Evolutionary conservation across 1,140 invertebrate genomes (phyloP), one percentile per base, ranked within the genome.

Genomic region (Alviniconcha marisindica): DNA sequence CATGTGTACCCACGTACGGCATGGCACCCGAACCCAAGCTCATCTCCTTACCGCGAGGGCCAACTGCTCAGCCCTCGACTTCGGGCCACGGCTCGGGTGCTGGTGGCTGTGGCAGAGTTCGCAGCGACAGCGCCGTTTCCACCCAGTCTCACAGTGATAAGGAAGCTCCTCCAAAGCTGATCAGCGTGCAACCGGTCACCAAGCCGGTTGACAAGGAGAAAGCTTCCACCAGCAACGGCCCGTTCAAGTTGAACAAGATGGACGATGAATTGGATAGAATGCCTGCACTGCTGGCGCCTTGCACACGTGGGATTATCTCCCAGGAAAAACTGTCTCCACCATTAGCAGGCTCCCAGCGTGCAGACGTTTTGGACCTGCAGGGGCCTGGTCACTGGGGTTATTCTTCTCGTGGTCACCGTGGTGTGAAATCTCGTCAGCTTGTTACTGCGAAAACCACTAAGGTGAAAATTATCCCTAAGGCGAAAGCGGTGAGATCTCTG

Each of bases 301-400:
- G 78, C 56, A 80, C 78, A 7, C 56, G 56, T 33, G 56, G 33
- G 24, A 42, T 80, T 24, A 60, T 60, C 18, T 33, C 78, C 40
- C 78, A 80, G 21, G 78, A 66, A 80, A 80, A 80, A 69, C 78
- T 80, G 33, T 80, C 78, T 40, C 78, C 78, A n/a, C 78, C 78
- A 5, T 28, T 80, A 12, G 36, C 78, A 18, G 78, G 78, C 28
- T 31, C 78, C 33, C 78, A 80, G 36, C 78, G 78, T 60, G 78
- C 78, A 44, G 78, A 80, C 28, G 56, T 66, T 36, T 40, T 66
- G 18, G 78, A 80, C 5, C 60, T 42, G n/a, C 78, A 69, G 21
- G 73, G 82, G 51, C 40, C 18, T 38, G 71, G 66, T 36, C 31
- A 44, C 21, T 74, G 69, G 60, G 18, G 48, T 40, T 21, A 63